Conservation (phyloP, 2,113 vertebrate species). For the Tyrannus savana region DNA sequence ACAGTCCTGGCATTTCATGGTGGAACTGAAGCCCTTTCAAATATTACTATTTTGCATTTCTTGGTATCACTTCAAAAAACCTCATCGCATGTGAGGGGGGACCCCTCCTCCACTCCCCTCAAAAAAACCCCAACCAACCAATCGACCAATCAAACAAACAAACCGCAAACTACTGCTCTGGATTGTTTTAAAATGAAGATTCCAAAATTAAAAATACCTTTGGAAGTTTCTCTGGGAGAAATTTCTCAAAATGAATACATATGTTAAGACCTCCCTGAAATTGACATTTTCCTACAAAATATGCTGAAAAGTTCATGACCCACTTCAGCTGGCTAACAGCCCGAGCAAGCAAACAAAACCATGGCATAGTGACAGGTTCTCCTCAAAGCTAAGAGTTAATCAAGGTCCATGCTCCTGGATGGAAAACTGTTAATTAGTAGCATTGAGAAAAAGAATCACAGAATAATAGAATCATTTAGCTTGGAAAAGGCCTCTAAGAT, state of each 20-base stretch:
- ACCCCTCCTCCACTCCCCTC: accelerated
- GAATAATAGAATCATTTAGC: not conserved
- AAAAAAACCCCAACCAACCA: not conserved
- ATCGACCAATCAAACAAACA: not conserved
- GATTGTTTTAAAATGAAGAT: not conserved
- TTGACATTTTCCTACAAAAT: not conserved
- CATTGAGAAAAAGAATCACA: not conserved
- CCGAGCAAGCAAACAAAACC: not conserved
- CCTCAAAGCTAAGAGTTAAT: not conserved
- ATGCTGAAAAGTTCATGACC: not conserved
- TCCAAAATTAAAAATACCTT: not conserved
- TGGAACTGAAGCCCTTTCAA: not conserved
- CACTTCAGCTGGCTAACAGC: not conserved
- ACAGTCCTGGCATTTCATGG: not conserved
- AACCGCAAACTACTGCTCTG: not conserved
- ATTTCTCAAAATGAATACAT: not conserved
- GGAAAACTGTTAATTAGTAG: not conserved
- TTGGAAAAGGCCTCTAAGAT: not conserved
- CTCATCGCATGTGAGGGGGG: not conserved
- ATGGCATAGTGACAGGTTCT: not conserved
- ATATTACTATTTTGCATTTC: not conserved
- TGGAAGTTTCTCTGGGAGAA: not conserved
- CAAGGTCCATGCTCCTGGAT: not conserved
- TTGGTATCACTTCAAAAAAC: not conserved
- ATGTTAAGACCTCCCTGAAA: not conserved